A percentile compares a stretch with the other conserved stretches of the same genome.
These are phyloP conservation scores for Drosophila grimshawi DNA, from an alignment of 1,140 invertebrate species.

Conservation along the genomic window DNA sequence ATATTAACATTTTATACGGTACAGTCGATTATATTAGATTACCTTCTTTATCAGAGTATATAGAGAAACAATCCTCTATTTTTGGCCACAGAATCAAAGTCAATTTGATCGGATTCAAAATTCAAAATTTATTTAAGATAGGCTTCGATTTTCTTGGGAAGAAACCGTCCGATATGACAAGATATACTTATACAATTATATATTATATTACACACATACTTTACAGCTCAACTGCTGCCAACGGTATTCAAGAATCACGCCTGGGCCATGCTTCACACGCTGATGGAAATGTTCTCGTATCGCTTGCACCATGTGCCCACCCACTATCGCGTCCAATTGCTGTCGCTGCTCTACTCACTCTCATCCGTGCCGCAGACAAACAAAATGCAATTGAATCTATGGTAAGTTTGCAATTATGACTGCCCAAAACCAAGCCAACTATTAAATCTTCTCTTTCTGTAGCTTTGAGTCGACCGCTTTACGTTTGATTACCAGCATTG, in stretches of 20 bases:
- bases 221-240: constrained; percentile 92
- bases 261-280: constrained; percentile 96
- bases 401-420: constrained; percentile 77
- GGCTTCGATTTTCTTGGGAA: too few species aligned
- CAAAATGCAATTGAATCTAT: constrained; percentile 96
- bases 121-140: too few species aligned
- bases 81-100: too few species aligned
- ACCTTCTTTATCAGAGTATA: too few species aligned
- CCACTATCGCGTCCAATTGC: constrained; percentile 95
- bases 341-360: constrained; percentile 95
- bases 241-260: constrained; percentile 96
- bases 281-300: constrained; percentile 98
- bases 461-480: constrained; percentile 96
- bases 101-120: too few species aligned
- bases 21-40: too few species aligned
- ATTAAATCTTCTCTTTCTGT: constrained; percentile 76
- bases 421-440: neutral
- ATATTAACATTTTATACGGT: too few species aligned
- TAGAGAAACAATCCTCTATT: too few species aligned
- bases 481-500: constrained; percentile 95
- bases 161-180: too few species aligned
- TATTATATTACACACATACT: neutral
- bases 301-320: constrained; percentile 98
- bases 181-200: neutral
- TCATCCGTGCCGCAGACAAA: constrained; percentile 96